Base-by-base conservation (phyloP, 1,140 invertebrate species). In the Dermatophagoides farinae region DNA sequence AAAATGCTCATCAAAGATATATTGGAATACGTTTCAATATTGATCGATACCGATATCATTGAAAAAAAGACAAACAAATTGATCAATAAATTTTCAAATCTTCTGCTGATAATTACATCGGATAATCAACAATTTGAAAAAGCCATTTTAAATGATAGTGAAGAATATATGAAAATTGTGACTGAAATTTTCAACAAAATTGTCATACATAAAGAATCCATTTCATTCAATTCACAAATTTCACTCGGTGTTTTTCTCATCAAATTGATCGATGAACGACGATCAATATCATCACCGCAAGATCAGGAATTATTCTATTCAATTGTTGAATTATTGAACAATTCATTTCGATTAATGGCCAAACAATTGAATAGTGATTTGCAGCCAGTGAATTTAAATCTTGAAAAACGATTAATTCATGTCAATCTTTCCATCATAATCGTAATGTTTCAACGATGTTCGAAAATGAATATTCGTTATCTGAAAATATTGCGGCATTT, bases 1-100 rank as follows among this genome's bases (percentile, higher is more conserved):
- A 61, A 57, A 40, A 39, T 4, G n/a, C 52, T 61, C 6, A 10
- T 57, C 20, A 40, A 47, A 14, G 52, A 46, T 43, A 10, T 57
- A 23, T 16, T 63, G 5, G 5, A 23, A 11, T 18, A 40, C 40
- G 9, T 64, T 11, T 22, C 16, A 20, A 43, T 10, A 40, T 23
- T 59, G 10, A 22, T 38, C 6, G 16, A 41, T 14, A 37, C 0
- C 12, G 46, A 41, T 23, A 23, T 5, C 6, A 18, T 18, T 18
- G 6, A 2, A 38, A 61, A 49, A 40, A 60, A 2, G 8, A 4
- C 31, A 2, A 31, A 31, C 8, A 31, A 31, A 31, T 12, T 40
- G 12, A 12, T 61, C 18, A 61, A 61, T 16, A 55, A 54, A 25
- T 11, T 49, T 20, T 61, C 40, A 5, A 57, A 61, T 25, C 41